These are phyloP conservation scores for Melitaea athalia DNA, from an alignment of 2,888 invertebrate genomes.

Conservation along the genomic window DNA sequence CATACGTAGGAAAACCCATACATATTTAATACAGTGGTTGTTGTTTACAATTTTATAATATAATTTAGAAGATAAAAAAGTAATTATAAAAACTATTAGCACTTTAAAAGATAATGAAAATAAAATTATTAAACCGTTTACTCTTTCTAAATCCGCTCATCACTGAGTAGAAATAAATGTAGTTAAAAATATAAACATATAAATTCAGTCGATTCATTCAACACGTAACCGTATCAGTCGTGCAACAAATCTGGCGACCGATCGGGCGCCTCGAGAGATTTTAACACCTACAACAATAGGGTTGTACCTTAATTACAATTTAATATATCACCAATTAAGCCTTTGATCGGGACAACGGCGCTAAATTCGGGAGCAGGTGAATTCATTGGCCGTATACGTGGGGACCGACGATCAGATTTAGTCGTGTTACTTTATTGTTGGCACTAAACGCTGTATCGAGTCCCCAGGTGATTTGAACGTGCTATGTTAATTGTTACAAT, in stretches of 20 bases:
- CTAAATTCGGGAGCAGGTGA: constrained; percentile 53
- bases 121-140: constrained; percentile 5
- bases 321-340: constrained; percentile 80
- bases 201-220: constrained; percentile 13
- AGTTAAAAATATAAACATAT: neutral
- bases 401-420: constrained; percentile 42
- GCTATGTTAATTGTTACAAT: constrained; percentile 51
- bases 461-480: constrained; percentile 53
- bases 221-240: constrained; percentile 35
- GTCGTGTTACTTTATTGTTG: constrained; percentile 47
- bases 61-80: neutral
- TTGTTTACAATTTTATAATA: neutral
- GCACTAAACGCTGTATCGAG: constrained; percentile 47
- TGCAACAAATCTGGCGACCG: constrained; percentile 46
- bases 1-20: neutral
- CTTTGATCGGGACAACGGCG: constrained; percentile 65
- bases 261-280: constrained; percentile 56
- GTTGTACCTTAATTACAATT: constrained; percentile 78
- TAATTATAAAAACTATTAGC: neutral
- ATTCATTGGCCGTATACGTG: constrained; percentile 33
- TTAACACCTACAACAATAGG: constrained; percentile 65
- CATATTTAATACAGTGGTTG: neutral
- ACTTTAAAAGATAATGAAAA: neutral
- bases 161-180: constrained; percentile 1
- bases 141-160: neutral